Conservation (phyloP, 2,888 invertebrate genomes). For the Drosophila merina region DNA sequence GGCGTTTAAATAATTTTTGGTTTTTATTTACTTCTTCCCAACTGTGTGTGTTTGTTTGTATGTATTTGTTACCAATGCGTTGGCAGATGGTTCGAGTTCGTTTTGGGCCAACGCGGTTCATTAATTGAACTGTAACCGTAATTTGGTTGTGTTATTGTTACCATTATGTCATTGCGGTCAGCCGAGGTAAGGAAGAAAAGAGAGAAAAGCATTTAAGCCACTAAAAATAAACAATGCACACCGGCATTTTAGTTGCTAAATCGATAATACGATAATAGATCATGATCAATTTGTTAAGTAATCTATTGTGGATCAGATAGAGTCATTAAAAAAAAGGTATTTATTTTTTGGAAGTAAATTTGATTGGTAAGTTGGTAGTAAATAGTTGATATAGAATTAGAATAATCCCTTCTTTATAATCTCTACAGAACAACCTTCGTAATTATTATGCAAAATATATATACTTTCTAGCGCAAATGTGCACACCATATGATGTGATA, state of each 20-base stretch:
- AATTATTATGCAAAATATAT: not conserved
- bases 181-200: constrained; percentile 29
- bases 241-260: constrained; percentile 37
- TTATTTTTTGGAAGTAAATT: not conserved
- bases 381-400: not conserved
- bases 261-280: constrained; percentile 41
- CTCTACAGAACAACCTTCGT: not conserved
- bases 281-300: constrained; percentile 33
- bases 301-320: constrained; percentile 12
- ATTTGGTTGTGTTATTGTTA: constrained; percentile 49
- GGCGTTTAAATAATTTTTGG: constrained; percentile 69
- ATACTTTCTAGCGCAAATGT: not conserved
- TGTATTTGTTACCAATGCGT: constrained; percentile 63
- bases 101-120: constrained; percentile 65
- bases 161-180: constrained; percentile 73
- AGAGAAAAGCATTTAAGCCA: constrained; percentile 35
- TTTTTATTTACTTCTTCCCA: constrained; percentile 34
- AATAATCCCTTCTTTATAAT: not conserved
- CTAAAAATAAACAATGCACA: constrained; percentile 44
- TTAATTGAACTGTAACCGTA: constrained; percentile 65
- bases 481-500: constrained; percentile 9
- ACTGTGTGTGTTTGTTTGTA: not conserved
- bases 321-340: not conserved
- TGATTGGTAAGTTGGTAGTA: not conserved
- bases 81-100: constrained; percentile 49